phyloP scores from a whole-genome alignment of 2,113 vertebrate genomes.

The Cricetomys ansorgei region DNA sequence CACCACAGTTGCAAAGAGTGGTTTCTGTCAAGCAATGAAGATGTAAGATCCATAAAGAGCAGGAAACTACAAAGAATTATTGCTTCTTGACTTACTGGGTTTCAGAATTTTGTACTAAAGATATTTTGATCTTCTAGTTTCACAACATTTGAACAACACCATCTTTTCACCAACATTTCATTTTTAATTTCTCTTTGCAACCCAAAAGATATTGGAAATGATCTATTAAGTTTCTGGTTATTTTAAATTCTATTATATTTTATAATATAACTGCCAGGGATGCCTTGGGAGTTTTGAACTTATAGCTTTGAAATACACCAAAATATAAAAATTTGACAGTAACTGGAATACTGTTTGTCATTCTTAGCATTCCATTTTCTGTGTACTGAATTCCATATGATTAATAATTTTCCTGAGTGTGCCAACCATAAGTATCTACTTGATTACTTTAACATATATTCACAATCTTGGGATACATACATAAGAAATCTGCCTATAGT shows the following conservation, averaged over 20 bases:
- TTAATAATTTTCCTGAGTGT: background rate
- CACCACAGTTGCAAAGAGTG: too few relatives aligned
- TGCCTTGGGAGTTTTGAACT: background rate
- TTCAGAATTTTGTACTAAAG: background rate
- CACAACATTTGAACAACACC: background rate
- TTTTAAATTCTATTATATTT: constrained; percentile 1
- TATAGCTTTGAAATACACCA: background rate
- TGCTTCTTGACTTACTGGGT: background rate
- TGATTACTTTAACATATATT: background rate
- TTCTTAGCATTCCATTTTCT: background rate
- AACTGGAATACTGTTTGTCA: background rate
- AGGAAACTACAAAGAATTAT: background rate
- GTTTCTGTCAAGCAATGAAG: background rate
- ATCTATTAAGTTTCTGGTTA: background rate
- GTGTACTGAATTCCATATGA: background rate
- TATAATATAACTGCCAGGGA: background rate
- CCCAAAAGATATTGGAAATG: background rate
- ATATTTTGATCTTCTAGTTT: background rate
- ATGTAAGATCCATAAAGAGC: background rate
- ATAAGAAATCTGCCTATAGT: background rate
- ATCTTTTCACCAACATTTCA: background rate
- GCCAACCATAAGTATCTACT: background rate
- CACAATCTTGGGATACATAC: background rate
- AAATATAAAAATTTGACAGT: background rate
- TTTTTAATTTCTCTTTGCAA: background rate